Conservation (phyloP, 2,797 vertebrate genomes). For the Vespertilio murinus region DNA sequence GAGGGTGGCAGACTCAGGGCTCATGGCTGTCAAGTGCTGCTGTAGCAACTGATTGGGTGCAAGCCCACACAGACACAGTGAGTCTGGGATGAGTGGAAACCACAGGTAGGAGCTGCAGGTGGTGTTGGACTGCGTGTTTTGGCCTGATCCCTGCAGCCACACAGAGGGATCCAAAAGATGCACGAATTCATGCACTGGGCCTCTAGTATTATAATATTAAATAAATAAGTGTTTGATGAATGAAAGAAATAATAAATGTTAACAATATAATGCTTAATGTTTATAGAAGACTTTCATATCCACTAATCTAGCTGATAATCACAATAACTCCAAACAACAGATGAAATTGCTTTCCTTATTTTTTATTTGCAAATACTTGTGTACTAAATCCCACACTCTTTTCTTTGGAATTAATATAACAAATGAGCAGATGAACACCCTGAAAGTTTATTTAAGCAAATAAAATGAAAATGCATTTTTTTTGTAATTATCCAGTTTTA, state of each 20-base stretch:
- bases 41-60: no score
- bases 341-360: not conserved
- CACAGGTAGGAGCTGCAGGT: no score
- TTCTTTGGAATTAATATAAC: slow-evolving; percentile 4
- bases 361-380: not conserved
- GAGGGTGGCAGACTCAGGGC: no score
- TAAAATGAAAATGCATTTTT: not conserved
- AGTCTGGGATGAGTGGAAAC: no score
- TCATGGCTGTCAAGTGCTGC: no score
- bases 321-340: not conserved
- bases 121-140: no score
- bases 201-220: no score
- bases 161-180: no score
- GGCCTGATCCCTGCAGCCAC: no score
- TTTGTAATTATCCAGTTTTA: not conserved
- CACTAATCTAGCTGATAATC: not conserved
- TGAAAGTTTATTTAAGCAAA: not conserved
- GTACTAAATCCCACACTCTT: not conserved
- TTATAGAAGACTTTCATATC: slow-evolving; percentile 18
- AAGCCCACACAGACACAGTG: no score
- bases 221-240: not conserved
- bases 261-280: not conserved
- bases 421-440: slow-evolving; percentile 4
- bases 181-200: no score
- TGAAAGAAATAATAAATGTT: slow-evolving; percentile 11